Evolutionary conservation across 1,140 invertebrate genomes (phyloP).

Genomic region (Rhizoglyphus robini): DNA sequence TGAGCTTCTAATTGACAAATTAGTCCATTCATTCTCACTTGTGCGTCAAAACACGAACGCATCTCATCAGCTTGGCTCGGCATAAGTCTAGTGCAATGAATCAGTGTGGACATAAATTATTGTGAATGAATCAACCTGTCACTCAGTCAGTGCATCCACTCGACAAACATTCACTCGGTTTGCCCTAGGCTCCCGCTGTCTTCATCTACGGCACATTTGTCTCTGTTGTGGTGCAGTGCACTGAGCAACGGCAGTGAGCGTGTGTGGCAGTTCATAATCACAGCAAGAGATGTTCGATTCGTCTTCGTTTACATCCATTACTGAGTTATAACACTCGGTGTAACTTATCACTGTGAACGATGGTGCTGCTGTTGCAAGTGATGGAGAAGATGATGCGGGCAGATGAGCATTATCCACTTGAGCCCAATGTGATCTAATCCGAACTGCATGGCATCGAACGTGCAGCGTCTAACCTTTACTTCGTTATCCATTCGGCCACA

Average conservation of each 20-base stretch:
- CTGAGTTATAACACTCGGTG: neutral
- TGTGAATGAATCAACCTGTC: neutral
- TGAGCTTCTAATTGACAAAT: too few relatives aligned
- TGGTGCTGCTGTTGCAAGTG: neutral
- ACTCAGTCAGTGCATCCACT: too few relatives aligned
- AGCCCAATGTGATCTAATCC: neutral
- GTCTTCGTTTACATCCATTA: constrained; percentile 13
- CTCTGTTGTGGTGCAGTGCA: too few relatives aligned
- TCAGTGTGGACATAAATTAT: neutral
- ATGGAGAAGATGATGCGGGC: neutral
- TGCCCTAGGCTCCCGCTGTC: neutral
- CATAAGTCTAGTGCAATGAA: too few relatives aligned
- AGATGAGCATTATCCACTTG: neutral
- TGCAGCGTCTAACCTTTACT: neutral
- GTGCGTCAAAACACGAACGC: too few relatives aligned
- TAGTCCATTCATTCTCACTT: too few relatives aligned
- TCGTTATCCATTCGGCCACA: neutral
- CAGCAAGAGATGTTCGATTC: constrained; percentile 4
- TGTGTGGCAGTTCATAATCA: constrained; percentile 4
- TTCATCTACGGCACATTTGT: too few relatives aligned
- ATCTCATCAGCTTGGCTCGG: too few relatives aligned
- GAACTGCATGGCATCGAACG: neutral
- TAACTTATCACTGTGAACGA: neutral
- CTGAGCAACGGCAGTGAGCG: neutral
- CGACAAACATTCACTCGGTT: neutral